A percentile compares a stretch with the other conserved stretches of the same genome.
These are phyloP conservation scores for Oncorhynchus clarkii DNA, from an alignment of 2,113 vertebrate species.

Conservation along the genomic window DNA sequence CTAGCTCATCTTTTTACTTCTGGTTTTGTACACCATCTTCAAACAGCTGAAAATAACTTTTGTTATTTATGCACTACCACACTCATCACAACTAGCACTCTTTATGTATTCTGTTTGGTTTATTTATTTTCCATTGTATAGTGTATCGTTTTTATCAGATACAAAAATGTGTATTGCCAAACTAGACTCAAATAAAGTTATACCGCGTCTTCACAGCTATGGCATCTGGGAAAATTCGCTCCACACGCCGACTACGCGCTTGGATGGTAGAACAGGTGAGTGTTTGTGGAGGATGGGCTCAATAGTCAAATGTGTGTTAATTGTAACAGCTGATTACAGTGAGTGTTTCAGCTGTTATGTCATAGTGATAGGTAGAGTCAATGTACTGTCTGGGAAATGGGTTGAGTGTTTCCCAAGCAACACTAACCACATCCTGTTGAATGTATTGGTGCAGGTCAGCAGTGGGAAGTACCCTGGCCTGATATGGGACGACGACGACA, in stretches of 20 bases:
- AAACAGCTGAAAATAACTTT: too few species aligned
- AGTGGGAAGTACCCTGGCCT: constrained; percentile 79
- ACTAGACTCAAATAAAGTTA: background rate
- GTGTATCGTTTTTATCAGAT: too few species aligned
- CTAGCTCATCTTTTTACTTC: too few species aligned
- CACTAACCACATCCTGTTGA: background rate
- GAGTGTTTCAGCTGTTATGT: too few species aligned
- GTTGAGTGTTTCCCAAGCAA: background rate
- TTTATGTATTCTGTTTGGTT: too few species aligned
- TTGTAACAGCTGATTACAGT: too few species aligned
- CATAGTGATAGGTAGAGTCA: too few species aligned
- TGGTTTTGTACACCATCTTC: too few species aligned
- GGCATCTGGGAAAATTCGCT: constrained; percentile 66
- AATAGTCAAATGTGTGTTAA: background rate
- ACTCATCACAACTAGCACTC: background rate
- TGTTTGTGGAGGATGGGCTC: background rate
- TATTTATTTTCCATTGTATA: too few species aligned
- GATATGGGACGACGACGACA: constrained; percentile 80
- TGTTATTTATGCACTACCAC: background rate
- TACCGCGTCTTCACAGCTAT: constrained; percentile 48
- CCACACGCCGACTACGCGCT: constrained; percentile 78
- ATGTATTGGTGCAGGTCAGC: constrained; percentile 67
- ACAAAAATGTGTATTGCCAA: too few species aligned
- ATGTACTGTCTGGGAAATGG: too few species aligned
- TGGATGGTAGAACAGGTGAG: constrained; percentile 83